Evolutionary conservation across 2,113 vertebrate species (phyloP), one percentile per base, ranked within the genome.

Genomic region (Gavia stellata): DNA sequence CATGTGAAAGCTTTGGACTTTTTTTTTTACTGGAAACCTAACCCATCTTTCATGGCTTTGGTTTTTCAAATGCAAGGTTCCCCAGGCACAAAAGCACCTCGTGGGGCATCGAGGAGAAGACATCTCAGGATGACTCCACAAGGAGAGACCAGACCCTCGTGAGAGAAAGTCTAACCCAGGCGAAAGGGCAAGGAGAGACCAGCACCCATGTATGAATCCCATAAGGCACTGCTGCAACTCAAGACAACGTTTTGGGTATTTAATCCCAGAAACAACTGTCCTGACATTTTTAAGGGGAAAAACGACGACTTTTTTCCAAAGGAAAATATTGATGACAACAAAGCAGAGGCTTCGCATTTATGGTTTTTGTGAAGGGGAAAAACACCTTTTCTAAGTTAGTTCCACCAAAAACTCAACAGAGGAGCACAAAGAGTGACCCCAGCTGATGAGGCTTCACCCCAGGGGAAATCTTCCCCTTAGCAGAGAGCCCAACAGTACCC

Each of bases 301-400:
- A 88, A 23, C 0, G 0, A 25, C 4, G 0, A 59, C 13, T 7
- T 49, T 36, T 42, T 55, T n/a, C 50, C 3, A 1, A 80, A 68
- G 36, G 14, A 59, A 80, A 94, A 81, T 9, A 67, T 0, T 24
- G 21, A 23, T 17, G 31, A 79, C 12, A 47, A 66, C 52, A 88
- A 83, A 62, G 26, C 15, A 52, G 44, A 40, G 4, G 24, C 26
- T 82, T 40, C 17, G 2, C 24, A 17, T 42, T 45, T 33, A 42
- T 2, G 3, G 9, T 1, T 86, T 63, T 31, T 23, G 5, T 28
- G 26, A 77, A 81, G 12, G 10, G n/a, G 7, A 23, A 26, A 44
- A 80, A 8, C 13, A 73, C 45, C 13, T 84, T 73, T 86, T 47
- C 52, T 67, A 63, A 55, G 29, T 4, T 81, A 58, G 2, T n/a